phyloP scores from a whole-genome alignment of 2,797 vertebrate species.

The Oreochromis grahami region DNA sequence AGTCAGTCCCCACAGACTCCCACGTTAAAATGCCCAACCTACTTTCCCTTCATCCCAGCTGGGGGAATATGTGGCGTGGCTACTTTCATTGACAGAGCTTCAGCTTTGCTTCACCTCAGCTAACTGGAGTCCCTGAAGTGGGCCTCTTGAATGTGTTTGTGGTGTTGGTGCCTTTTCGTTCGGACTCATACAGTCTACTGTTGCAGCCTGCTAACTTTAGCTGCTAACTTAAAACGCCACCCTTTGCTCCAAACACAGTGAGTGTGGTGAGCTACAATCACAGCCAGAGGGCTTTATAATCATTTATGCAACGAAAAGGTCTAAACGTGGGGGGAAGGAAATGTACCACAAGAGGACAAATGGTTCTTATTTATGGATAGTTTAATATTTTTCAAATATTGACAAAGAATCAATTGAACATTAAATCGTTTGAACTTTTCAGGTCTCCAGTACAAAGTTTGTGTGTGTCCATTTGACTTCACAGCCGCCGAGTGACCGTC shows the following conservation, averaged over 20 bases:
- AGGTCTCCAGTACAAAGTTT: background rate
- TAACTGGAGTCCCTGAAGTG: background rate
- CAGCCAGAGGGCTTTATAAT: accelerated
- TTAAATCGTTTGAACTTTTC: background rate
- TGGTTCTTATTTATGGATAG: accelerated
- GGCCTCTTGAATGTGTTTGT: accelerated
- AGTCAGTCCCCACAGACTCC: background rate
- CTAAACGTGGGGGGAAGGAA: background rate
- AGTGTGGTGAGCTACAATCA: background rate
- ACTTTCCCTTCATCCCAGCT: background rate
- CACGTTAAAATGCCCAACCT: background rate
- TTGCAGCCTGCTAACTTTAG: background rate
- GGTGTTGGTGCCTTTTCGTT: background rate
- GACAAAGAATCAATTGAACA: background rate
- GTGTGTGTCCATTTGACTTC: accelerated
- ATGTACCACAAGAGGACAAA: accelerated
- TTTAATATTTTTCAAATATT: background rate
- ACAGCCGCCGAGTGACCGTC: accelerated
- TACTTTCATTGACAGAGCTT: background rate
- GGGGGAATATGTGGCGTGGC: background rate
- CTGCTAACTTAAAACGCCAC: background rate
- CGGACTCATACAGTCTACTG: background rate
- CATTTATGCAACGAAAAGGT: accelerated
- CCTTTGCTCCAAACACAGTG: accelerated
- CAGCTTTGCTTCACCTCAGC: background rate